These are phyloP conservation scores for Spheniscus humboldti DNA, from an alignment of 2,797 vertebrate genomes.

Conservation along the genomic window DNA sequence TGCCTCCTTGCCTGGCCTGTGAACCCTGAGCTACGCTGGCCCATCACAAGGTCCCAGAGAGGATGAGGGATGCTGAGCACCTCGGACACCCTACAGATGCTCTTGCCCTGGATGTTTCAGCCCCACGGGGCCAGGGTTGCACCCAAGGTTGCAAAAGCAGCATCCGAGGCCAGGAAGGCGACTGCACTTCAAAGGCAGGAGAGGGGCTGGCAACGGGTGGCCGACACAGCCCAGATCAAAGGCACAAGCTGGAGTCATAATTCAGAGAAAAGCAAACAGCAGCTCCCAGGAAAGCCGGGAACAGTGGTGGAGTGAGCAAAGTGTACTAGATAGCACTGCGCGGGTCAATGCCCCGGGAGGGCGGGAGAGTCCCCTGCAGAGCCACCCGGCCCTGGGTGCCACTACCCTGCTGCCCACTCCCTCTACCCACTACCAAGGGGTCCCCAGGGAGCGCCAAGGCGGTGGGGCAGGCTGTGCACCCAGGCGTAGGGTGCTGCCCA, in stretches of 20 bases:
- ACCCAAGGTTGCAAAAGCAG: not conserved
- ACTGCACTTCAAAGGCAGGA: conserved; percentile 60
- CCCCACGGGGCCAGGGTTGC: not conserved
- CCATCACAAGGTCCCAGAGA: not conserved
- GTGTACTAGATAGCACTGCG: conserved; percentile 63
- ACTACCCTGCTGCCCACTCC: not conserved
- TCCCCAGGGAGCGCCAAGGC: not conserved
- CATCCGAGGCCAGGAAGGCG: not conserved
- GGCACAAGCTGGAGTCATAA: conserved; percentile 69
- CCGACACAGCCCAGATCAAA: conserved; percentile 71
- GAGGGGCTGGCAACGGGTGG: conserved; percentile 49
- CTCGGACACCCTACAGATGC: not conserved
- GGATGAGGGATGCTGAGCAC: not conserved
- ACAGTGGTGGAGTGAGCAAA: conserved; percentile 60
- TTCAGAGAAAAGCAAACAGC: conserved; percentile 75
- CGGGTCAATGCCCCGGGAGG: conserved; percentile 50
- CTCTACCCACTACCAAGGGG: not conserved
- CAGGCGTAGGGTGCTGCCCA: not conserved
- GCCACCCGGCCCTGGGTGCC: not conserved
- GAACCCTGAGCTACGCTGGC: fast-evolving
- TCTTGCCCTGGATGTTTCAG: not conserved
- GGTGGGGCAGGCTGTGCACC: not conserved
- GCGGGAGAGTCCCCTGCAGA: not conserved
- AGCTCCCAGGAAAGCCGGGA: conserved; percentile 57
- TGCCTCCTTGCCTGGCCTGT: not conserved